Conservation (phyloP, 2,113 vertebrate genomes). For the Urocynchramus pylzowi region DNA sequence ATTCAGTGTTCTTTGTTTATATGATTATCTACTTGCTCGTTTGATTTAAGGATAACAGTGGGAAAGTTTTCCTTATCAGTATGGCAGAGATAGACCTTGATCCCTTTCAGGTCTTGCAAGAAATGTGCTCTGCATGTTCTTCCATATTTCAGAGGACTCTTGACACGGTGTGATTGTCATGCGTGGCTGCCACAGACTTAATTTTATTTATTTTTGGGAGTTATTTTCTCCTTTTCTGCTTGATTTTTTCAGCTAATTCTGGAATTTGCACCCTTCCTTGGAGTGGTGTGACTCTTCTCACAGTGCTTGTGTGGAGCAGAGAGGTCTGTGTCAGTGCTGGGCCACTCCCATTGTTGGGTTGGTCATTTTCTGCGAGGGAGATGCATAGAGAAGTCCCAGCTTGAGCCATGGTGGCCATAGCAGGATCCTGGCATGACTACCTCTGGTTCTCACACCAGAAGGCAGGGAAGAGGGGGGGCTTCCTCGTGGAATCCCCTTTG, state of each 20-base stretch:
- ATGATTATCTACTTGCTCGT: neutral
- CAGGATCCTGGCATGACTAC: neutral
- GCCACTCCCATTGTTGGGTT: neutral
- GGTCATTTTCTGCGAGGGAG: neutral
- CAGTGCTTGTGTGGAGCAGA: neutral
- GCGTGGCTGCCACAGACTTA: neutral
- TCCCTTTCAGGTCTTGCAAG: neutral
- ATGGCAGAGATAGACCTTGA: neutral
- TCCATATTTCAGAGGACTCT: neutral
- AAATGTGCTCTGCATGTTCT: neutral
- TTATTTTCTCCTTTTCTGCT: neutral
- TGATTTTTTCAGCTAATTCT: neutral
- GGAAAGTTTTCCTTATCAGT: neutral
- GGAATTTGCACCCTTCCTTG: neutral
- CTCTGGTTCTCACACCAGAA: neutral
- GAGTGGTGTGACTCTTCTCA: neutral
- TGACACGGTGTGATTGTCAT: neutral
- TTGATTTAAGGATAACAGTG: neutral
- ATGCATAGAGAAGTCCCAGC: neutral
- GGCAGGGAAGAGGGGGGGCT: neutral
- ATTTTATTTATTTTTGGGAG: neutral
- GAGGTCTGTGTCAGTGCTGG: neutral
- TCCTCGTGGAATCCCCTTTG: neutral
- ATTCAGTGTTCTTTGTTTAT: neutral
- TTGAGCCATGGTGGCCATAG: neutral